These are phyloP conservation scores for Leptosomus discolor DNA, from an alignment of 2,113 vertebrate genomes.

Conservation along the genomic window DNA sequence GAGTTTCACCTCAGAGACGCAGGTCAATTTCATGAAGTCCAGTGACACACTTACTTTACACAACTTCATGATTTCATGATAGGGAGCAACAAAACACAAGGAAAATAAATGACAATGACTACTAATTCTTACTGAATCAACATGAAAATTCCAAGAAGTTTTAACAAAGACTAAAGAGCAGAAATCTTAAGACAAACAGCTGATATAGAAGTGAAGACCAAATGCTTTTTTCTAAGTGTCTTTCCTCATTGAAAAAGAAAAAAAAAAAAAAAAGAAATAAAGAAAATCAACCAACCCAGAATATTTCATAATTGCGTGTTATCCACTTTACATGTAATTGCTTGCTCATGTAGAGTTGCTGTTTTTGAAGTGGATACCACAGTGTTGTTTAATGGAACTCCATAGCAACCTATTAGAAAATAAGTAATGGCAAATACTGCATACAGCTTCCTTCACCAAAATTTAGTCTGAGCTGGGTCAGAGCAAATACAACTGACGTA, in stretches of 20 bases:
- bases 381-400: not conserved
- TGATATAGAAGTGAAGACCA: not conserved
- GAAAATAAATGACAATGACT: conserved; percentile 11
- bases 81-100: conserved; percentile 13
- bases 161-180: conserved; percentile 48
- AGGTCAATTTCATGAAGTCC: not conserved
- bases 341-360: not conserved
- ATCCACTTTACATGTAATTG: not conserved
- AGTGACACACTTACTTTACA: not conserved
- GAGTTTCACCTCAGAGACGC: not conserved
- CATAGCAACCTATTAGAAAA: not conserved
- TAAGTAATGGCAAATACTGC: not conserved
- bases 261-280: not conserved
- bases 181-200: conserved; percentile 57
- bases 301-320: conserved; percentile 29
- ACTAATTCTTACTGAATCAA: conserved; percentile 47
- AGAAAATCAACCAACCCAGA: not conserved
- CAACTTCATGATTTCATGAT: conserved; percentile 26
- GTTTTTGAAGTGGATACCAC: not conserved
- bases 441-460: not conserved
- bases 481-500: not conserved
- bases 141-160: conserved; percentile 55
- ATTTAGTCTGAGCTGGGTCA: not conserved
- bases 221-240: not conserved
- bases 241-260: not conserved